Evolutionary conservation across 2,888 invertebrate genomes (phyloP).

Genomic region (Thyatira batis): DNA sequence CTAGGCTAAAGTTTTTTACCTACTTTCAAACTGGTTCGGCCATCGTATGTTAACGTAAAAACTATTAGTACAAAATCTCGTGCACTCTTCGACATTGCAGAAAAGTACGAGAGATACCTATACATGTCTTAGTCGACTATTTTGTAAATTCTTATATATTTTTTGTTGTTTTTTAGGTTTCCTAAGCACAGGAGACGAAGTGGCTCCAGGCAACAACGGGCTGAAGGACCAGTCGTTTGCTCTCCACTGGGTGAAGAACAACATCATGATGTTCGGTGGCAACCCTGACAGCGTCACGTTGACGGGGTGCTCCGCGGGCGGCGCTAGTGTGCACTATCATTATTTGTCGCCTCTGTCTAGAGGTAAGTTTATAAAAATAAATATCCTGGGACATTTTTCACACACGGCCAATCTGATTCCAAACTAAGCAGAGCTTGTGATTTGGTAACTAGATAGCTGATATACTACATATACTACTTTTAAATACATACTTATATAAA

Average conservation of each 20-base stretch:
- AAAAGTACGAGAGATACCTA: too few relatives aligned
- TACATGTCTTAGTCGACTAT: too few relatives aligned
- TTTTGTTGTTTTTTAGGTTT: constrained; percentile 85
- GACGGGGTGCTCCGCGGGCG: constrained; percentile 88
- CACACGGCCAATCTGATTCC: too few relatives aligned
- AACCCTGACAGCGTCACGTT: constrained; percentile 86
- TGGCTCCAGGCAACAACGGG: constrained; percentile 87
- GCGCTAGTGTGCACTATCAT: constrained; percentile 88
- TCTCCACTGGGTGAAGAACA: constrained; percentile 86
- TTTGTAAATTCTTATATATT: neutral
- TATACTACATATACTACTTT: too few relatives aligned
- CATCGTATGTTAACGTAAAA: too few relatives aligned
- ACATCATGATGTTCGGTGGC: constrained; percentile 87
- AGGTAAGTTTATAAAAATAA: constrained; percentile 59
- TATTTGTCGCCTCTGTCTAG: constrained; percentile 84
- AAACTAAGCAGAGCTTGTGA: too few relatives aligned
- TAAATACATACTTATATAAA: too few relatives aligned
- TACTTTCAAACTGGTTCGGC: too few relatives aligned
- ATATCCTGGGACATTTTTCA: neutral
- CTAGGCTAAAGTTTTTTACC: too few relatives aligned
- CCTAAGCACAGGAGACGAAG: constrained; percentile 87
- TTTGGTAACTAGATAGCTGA: too few relatives aligned
- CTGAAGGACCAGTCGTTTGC: constrained; percentile 88
- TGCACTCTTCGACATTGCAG: too few relatives aligned
- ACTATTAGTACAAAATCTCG: too few relatives aligned